Evolutionary conservation across 2,113 vertebrate species (phyloP).

Genomic region (Atherinomorus stipes): DNA sequence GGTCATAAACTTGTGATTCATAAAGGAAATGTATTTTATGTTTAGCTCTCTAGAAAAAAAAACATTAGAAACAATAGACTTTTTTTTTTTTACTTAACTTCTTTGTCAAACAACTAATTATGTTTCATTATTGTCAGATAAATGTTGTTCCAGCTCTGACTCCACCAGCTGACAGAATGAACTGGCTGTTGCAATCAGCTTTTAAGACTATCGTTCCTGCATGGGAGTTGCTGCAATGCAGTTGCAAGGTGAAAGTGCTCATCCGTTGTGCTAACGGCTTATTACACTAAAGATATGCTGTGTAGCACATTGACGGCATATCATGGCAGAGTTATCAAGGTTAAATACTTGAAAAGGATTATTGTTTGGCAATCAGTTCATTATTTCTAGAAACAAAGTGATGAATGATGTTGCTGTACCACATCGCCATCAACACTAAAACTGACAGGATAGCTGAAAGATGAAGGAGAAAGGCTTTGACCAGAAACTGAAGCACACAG

Average conservation of each 20-base stretch:
- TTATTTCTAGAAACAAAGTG: neutral
- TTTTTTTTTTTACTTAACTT: too few relatives aligned
- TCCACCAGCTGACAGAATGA: too few relatives aligned
- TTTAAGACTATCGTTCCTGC: neutral
- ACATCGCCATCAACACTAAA: neutral
- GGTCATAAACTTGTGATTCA: too few relatives aligned
- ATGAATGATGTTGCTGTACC: neutral
- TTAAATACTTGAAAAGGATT: neutral
- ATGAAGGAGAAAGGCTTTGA: neutral
- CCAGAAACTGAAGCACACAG: slow-evolving; percentile 10
- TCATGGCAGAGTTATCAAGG: neutral
- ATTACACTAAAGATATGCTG: neutral
- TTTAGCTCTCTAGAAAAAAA: too few relatives aligned
- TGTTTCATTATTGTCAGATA: neutral
- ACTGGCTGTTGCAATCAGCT: neutral
- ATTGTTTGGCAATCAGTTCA: neutral
- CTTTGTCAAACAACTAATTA: neutral
- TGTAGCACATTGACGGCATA: neutral
- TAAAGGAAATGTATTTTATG: neutral
- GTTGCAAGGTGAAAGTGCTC: neutral
- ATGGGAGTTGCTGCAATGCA: neutral
- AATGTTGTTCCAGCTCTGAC: neutral
- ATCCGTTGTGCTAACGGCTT: neutral
- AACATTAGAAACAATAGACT: too few relatives aligned
- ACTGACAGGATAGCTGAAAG: slow-evolving; percentile 1